Evolutionary conservation across 2,113 vertebrate species (phyloP).

Genomic region (Cyprinodon brontotheroides): DNA sequence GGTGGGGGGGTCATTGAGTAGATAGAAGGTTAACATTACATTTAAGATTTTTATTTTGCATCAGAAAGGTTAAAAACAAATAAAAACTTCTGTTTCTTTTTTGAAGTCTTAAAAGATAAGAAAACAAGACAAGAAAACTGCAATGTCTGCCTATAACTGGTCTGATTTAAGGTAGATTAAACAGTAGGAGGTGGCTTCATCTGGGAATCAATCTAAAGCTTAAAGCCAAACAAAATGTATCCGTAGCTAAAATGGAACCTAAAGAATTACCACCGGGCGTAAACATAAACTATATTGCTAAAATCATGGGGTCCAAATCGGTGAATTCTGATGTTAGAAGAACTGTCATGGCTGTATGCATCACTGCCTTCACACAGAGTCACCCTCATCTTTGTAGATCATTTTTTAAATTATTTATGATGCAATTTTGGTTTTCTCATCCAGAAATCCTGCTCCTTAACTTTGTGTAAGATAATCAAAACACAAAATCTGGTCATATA

Average conservation of each 20-base stretch:
- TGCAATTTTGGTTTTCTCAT: too few species aligned
- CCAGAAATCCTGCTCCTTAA: too few species aligned
- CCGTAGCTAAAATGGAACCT: neutral
- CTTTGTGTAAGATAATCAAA: too few species aligned
- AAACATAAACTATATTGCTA: neutral
- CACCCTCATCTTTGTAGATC: too few species aligned
- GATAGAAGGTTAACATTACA: conserved; percentile 15
- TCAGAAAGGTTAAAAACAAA: neutral
- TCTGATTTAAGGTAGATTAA: neutral
- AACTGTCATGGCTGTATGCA: too few species aligned
- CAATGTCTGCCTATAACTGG: neutral
- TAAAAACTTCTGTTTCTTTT: neutral
- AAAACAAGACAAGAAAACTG: neutral
- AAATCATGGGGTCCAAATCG: too few species aligned
- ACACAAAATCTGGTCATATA: too few species aligned
- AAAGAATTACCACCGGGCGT: neutral
- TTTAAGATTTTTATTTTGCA: neutral
- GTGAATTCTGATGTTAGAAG: too few species aligned
- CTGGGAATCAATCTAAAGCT: neutral
- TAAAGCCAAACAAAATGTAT: neutral
- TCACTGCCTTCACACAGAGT: too few species aligned
- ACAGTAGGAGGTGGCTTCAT: conserved; percentile 1
- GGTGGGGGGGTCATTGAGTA: conserved; percentile 12
- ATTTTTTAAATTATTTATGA: too few species aligned
- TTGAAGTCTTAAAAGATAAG: neutral